phyloP scores from a whole-genome alignment of 2,113 vertebrate species.

The Indicator indicator region DNA sequence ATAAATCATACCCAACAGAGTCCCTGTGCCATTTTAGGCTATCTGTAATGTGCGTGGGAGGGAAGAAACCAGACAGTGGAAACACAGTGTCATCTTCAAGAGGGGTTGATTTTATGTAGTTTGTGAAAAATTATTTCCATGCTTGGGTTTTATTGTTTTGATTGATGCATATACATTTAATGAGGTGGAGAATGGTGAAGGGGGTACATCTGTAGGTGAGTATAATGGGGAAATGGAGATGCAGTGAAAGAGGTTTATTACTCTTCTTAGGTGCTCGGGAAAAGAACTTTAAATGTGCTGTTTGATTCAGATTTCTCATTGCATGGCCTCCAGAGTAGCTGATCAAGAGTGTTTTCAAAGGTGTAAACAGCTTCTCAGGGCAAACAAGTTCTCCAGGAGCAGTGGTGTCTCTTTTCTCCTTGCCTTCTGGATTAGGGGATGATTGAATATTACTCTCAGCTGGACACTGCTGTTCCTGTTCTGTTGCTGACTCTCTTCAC shows the following conservation, averaged over 20 bases:
- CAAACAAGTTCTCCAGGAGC: background rate
- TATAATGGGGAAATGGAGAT: background rate
- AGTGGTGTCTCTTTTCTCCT: background rate
- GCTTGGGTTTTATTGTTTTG: background rate
- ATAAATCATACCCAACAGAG: constrained; percentile 60
- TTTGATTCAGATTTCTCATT: background rate
- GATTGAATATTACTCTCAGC: background rate
- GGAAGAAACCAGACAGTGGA: background rate
- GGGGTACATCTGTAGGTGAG: background rate
- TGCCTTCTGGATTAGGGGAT: background rate
- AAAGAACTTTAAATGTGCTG: background rate
- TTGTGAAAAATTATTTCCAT: background rate
- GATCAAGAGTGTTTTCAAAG: background rate
- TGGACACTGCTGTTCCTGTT: background rate
- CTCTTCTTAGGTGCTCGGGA: background rate
- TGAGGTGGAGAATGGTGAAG: background rate
- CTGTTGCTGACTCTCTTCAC: background rate
- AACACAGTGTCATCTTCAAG: background rate
- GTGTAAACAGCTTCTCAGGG: background rate
- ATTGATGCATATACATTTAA: background rate
- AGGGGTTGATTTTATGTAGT: background rate
- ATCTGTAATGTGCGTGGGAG: background rate
- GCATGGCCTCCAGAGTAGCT: background rate
- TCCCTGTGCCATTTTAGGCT: constrained; percentile 34
- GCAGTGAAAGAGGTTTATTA: background rate